Evolutionary conservation across 2,888 invertebrate species (phyloP).

Genomic region (Orthonychiurus folsomi): DNA sequence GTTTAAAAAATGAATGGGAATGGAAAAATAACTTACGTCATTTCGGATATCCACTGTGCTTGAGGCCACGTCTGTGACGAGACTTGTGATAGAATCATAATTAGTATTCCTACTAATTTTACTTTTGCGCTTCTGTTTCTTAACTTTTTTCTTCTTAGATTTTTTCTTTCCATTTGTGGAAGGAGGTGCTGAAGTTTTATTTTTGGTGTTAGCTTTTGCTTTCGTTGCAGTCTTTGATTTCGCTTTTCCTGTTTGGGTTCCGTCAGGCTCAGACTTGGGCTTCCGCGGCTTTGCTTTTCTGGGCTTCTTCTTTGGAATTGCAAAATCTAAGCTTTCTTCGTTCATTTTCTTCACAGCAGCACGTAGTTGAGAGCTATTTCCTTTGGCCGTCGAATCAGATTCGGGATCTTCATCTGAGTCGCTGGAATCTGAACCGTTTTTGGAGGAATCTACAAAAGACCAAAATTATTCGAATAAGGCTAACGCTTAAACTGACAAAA

Average conservation of each 20-base stretch:
- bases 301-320: background rate
- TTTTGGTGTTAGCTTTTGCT: background rate
- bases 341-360: conserved; percentile 10
- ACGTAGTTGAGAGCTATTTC: background rate
- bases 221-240: background rate
- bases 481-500: no score
- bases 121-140: background rate
- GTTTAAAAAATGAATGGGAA: background rate
- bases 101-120: background rate
- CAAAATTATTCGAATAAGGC: no score
- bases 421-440: background rate
- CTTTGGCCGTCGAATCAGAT: conserved; percentile 2
- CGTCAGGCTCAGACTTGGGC: background rate
- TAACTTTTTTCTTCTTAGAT: background rate
- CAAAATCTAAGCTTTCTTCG: background rate
- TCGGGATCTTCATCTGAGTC: background rate
- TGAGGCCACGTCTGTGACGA: background rate
- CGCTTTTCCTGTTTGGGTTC: background rate
- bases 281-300: conserved; percentile 9
- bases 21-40: conserved; percentile 4
- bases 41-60: background rate
- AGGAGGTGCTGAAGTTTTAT: background rate
- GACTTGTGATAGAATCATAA: background rate
- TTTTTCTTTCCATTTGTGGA: background rate
- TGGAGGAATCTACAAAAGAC: background rate